phyloP scores from a whole-genome alignment of 1,140 invertebrate genomes.

The Drosophila truncata region DNA sequence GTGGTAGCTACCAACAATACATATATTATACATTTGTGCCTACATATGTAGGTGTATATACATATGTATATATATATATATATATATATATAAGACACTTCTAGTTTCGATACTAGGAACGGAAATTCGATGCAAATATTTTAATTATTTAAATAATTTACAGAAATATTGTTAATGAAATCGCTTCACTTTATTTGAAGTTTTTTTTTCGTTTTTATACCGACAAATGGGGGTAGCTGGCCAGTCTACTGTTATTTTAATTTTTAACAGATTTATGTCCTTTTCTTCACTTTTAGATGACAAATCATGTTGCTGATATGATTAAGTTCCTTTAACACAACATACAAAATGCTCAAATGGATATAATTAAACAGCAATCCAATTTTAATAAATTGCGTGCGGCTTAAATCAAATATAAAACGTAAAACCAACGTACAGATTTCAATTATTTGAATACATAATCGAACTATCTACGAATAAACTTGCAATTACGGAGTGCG shows the following conservation, averaged over 20 bases:
- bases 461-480: background rate
- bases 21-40: background rate
- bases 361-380: background rate
- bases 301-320: conserved; percentile 7
- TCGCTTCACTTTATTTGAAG: background rate
- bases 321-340: conserved; percentile 11
- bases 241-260: background rate
- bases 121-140: no score
- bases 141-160: no score
- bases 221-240: background rate
- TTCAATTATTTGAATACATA: conserved; percentile 11
- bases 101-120: no score
- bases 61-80: background rate
- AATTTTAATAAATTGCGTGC: background rate
- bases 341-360: conserved; percentile 2
- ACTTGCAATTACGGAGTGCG: background rate
- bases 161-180: no score
- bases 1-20: conserved; percentile 4
- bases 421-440: background rate
- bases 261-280: background rate
- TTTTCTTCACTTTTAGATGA: conserved; percentile 1
- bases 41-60: background rate
- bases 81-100: no score
- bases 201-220: background rate
- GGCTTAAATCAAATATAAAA: conserved; percentile 2